Conservation (phyloP, 2,797 vertebrate genomes). For the Enteromius radiatus region DNA sequence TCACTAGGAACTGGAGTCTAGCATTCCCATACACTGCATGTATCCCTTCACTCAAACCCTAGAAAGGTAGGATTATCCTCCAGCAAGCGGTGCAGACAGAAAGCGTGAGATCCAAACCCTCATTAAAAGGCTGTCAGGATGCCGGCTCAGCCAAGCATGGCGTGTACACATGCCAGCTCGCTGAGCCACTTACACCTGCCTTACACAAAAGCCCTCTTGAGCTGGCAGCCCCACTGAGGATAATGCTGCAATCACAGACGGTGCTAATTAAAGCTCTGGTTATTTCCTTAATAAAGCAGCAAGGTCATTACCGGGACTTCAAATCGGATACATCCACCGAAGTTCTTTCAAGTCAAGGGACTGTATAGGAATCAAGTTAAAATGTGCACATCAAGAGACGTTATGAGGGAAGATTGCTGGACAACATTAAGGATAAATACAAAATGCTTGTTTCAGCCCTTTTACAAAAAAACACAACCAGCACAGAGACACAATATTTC, state of each 20-base stretch:
- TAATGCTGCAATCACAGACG: slow-evolving; percentile 52
- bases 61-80: slow-evolving; percentile 16
- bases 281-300: slow-evolving; percentile 44
- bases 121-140: slow-evolving; percentile 40
- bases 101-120: slow-evolving; percentile 25
- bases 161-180: slow-evolving; percentile 46
- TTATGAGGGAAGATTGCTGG: slow-evolving; percentile 10
- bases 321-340: slow-evolving; percentile 14
- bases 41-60: neutral
- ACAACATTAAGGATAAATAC: slow-evolving; percentile 46
- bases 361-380: neutral
- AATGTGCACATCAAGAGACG: slow-evolving; percentile 22
- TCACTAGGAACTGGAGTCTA: neutral
- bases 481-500: slow-evolving; percentile 39
- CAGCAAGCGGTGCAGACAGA: slow-evolving; percentile 5
- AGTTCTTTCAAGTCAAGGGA: slow-evolving; percentile 2
- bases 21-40: neutral
- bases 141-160: neutral
- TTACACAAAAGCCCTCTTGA: slow-evolving; percentile 49
- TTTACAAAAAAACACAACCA: slow-evolving; percentile 16
- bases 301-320: slow-evolving; percentile 38
- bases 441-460: slow-evolving; percentile 48
- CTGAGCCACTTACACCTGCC: slow-evolving; percentile 50
- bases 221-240: slow-evolving; percentile 47
- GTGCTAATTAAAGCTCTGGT: slow-evolving; percentile 50